phyloP scores from a whole-genome alignment of 2,888 invertebrate species.

The Agonopterix subpropinquella region DNA sequence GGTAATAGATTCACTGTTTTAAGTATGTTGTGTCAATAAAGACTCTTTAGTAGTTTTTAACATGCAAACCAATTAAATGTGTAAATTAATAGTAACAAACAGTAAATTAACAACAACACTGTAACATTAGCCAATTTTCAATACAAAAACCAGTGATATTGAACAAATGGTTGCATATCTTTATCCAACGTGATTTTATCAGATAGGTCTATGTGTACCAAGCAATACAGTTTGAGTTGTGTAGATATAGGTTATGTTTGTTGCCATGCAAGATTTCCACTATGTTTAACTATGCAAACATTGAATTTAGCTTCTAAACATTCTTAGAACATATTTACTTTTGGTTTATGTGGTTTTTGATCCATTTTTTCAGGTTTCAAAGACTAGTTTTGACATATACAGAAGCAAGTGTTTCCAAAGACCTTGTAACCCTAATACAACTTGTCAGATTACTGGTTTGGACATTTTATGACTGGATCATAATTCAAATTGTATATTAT shows the following conservation, averaged over 20 bases:
- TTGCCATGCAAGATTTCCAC: slow-evolving; percentile 61
- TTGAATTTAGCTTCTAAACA: slow-evolving; percentile 19
- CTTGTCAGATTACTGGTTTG: slow-evolving; percentile 28
- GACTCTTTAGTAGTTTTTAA: no score
- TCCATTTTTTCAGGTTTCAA: slow-evolving; percentile 13
- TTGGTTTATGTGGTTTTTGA: slow-evolving; percentile 3
- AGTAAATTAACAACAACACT: no score
- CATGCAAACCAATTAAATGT: no score
- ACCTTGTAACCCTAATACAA: slow-evolving; percentile 36
- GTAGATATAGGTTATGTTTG: slow-evolving; percentile 58
- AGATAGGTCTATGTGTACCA: slow-evolving; percentile 2
- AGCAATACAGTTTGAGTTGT: slow-evolving; percentile 18
- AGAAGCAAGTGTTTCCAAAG: slow-evolving; percentile 20
- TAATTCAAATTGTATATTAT: slow-evolving; percentile 23
- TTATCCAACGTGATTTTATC: slow-evolving; percentile 2
- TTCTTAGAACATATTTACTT: slow-evolving; percentile 12
- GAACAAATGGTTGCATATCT: no score
- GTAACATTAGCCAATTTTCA: no score
- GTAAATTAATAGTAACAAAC: no score
- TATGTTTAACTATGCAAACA: slow-evolving; percentile 25
- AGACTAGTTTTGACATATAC: slow-evolving; percentile 19
- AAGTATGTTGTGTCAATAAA: no score
- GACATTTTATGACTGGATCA: slow-evolving; percentile 24
- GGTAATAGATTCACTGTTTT: no score
- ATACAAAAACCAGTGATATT: no score